Evolutionary conservation across 2,113 vertebrate species (phyloP).

Genomic region (Baryphthengus martii): DNA sequence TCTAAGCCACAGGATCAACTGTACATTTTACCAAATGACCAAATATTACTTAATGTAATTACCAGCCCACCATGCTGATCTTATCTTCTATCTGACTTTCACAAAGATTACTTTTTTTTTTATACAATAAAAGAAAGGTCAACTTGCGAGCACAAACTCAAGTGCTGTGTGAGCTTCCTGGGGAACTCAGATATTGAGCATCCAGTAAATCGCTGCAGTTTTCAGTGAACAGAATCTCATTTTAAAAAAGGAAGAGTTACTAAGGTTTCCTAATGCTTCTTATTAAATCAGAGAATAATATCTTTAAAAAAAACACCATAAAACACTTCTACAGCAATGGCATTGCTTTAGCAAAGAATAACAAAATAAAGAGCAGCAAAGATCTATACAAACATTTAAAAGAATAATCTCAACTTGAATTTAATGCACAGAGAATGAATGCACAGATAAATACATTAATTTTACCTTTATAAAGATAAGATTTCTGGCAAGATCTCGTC

Average conservation of each 20-base stretch:
- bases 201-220: constrained; percentile 26
- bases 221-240: constrained; percentile 41
- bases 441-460: not conserved
- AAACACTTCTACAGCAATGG: not conserved
- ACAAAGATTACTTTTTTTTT: constrained; percentile 45
- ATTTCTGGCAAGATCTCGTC: not conserved
- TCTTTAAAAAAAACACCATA: not conserved
- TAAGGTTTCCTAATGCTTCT: not conserved
- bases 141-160: constrained; percentile 26
- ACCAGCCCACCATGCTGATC: constrained; percentile 69
- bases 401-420: not conserved
- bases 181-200: constrained; percentile 13
- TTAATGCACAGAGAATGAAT: not conserved
- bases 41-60: constrained; percentile 72
- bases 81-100: constrained; percentile 68
- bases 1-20: constrained; percentile 76
- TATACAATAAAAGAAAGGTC: constrained; percentile 65
- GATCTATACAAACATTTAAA: not conserved
- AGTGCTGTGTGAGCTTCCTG: constrained; percentile 15
- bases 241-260: not conserved
- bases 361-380: constrained; percentile 6
- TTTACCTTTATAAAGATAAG: not conserved
- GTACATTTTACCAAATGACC: constrained; percentile 64
- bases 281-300: not conserved
- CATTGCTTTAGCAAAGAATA: not conserved